Percentiles rank a stretch among this genome's conserved stretches.
Evolutionary conservation across 2,113 vertebrate genomes (phyloP).

Genomic region (Phrynocephalus versicolor): DNA sequence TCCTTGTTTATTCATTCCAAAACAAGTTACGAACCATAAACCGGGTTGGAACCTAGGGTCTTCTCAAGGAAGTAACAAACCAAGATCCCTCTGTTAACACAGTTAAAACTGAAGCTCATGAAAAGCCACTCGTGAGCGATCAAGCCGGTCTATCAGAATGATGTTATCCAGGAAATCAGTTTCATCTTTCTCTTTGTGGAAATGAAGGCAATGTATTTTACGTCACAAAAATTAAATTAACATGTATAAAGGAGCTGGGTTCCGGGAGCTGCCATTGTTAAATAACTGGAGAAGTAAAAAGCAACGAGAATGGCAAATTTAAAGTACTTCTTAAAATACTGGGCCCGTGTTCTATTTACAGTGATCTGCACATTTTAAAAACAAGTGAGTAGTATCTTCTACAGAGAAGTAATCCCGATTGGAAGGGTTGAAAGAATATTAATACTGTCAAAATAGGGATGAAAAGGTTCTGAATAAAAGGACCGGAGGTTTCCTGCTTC

Average conservation of each 20-base stretch:
- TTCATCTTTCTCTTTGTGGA: not conserved
- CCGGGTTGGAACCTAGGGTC: not conserved
- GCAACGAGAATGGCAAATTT: constrained; percentile 46
- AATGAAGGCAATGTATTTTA: constrained; percentile 25
- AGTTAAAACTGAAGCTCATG: not conserved
- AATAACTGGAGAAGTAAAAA: constrained; percentile 51
- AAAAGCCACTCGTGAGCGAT: not conserved
- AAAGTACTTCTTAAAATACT: constrained; percentile 62
- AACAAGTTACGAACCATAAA: not conserved
- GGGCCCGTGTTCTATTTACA: constrained; percentile 74
- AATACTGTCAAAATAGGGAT: constrained; percentile 75
- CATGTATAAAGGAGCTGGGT: not conserved
- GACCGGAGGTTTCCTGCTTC: constrained; percentile 72
- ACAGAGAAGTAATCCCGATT: not conserved
- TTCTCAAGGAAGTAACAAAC: not conserved
- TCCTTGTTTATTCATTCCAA: not conserved
- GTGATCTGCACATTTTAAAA: constrained; percentile 68
- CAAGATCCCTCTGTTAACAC: not conserved
- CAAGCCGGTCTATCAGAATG: too few species aligned
- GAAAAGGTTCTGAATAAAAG: constrained; percentile 60
- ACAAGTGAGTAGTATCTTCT: constrained; percentile 60
- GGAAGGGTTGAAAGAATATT: constrained; percentile 60
- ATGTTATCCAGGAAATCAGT: not conserved
- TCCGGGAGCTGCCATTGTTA: not conserved
- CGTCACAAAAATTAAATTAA: not conserved